Percentiles rank a stretch among this genome's conserved stretches.
phyloP scores from a whole-genome alignment of 2,113 vertebrate species.

The Psilopogon haemacephalus region DNA sequence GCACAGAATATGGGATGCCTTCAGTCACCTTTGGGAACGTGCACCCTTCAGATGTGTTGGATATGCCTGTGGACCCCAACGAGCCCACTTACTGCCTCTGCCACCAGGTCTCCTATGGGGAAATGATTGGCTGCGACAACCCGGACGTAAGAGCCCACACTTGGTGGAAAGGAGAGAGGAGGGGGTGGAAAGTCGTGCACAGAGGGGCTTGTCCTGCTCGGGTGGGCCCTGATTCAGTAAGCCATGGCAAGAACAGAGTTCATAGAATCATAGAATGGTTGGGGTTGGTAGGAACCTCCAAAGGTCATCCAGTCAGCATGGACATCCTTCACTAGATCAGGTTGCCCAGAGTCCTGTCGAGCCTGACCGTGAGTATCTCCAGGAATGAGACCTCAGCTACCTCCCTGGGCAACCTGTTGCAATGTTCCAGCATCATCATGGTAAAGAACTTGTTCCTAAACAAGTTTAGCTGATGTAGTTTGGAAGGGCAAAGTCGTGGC shows the following conservation, averaged over 20 bases:
- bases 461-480: not conserved
- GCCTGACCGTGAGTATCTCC: too few relatives aligned
- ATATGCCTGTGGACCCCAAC: slow-evolving; percentile 98
- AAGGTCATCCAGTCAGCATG: too few relatives aligned
- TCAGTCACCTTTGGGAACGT: slow-evolving; percentile 88
- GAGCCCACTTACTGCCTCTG: slow-evolving; percentile 98
- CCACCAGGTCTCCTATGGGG: slow-evolving; percentile 97
- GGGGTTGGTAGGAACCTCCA: too few relatives aligned
- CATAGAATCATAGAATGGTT: too few relatives aligned
- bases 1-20: slow-evolving; percentile 90
- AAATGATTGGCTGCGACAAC: slow-evolving; percentile 99
- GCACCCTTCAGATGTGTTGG: slow-evolving; percentile 95
- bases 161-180: not conserved
- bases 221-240: not conserved
- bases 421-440: too few relatives aligned
- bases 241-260: not conserved
- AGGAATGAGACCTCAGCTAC: too few relatives aligned
- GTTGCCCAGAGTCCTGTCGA: too few relatives aligned
- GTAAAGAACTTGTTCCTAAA: too few relatives aligned
- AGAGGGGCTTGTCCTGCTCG: not conserved
- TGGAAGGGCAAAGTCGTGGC: not conserved
- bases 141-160: slow-evolving; percentile 85
- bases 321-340: too few relatives aligned
- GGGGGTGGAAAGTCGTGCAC: not conserved
- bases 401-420: too few relatives aligned